Base-by-base conservation (phyloP, 1,140 invertebrate species). In the Cephus cinctus region DNA sequence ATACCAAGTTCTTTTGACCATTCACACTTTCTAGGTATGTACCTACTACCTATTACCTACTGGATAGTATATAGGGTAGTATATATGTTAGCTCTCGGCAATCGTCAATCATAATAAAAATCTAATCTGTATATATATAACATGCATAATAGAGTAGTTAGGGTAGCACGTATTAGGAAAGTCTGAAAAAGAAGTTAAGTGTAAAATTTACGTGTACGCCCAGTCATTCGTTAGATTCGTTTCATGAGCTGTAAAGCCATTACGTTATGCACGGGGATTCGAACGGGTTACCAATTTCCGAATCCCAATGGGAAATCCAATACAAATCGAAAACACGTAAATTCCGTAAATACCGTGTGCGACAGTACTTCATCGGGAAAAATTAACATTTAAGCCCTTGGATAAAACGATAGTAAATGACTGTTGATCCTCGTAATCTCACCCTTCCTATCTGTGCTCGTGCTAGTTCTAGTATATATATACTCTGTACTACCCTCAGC, bases 391-490 rank as follows among this genome's bases (percentile, higher is more conserved):
- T 68, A 71, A 68, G 54, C 63, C 59, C 52, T 11, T 23, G 52
- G 52, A 61, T 60, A 54, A 67, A 67, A 68, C 51, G 61, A 59
- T 60, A 44, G 57, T 59, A 67, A 71, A 71, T 69, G 69, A 65
- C 52, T 66, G 57, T 68, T 70, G 69, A 71, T 71, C 69, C 67
- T 54, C 59, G 43, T 71, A 71, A 69, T 64, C 67, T 12, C 12
- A 15, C 9, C 15, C 40, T 42, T 16, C 11, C 18, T 14, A 5
- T 3, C 20, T 14, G 8, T 8, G 2, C 18, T 22, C 19, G 14
- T 8, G 19, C 15, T 5, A 5, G 6, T 21, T 22, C n/a, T 35
- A 12, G 42, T 45, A 23, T 32, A 6, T 20, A 32, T 23, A 43
- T 21, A 20, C n/a, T n/a, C n/a, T n/a, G n/a, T n/a, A n/a, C n/a